A percentile compares a stretch with the other conserved stretches of the same genome.
Conservation (phyloP, 1,140 invertebrate genomes). For the Drosophila athabasca region DNA sequence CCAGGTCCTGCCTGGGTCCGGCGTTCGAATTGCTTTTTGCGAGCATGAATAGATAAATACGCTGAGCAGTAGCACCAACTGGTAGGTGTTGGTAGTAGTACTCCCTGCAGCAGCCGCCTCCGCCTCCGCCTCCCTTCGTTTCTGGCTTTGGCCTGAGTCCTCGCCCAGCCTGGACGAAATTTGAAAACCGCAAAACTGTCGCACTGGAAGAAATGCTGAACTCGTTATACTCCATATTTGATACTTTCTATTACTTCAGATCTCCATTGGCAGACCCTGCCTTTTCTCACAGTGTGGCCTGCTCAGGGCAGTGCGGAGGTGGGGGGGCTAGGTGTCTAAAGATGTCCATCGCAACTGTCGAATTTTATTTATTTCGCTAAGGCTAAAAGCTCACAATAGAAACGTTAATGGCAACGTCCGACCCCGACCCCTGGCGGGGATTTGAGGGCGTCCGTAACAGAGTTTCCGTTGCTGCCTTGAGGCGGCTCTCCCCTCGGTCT, state of each 20-base stretch:
- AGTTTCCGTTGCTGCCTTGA: conserved; percentile 75
- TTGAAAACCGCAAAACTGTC: conserved; percentile 74
- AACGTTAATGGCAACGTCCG: conserved; percentile 74
- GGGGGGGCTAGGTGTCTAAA: conserved; percentile 40
- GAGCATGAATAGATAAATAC: conserved; percentile 82
- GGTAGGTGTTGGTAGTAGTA: conserved; percentile 43
- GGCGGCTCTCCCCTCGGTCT: conserved; percentile 43
- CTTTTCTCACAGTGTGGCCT: conserved; percentile 30
- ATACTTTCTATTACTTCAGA: too few relatives aligned
- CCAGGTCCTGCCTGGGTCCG: conserved; percentile 9
- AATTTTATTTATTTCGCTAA: conserved; percentile 80
- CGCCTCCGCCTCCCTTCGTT: conserved; percentile 3
- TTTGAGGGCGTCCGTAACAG: conserved; percentile 65
- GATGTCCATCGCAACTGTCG: conserved; percentile 71
- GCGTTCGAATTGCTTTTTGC: conserved; percentile 71
- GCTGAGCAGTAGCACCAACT: conserved; percentile 50
- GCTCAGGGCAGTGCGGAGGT: conserved; percentile 6
- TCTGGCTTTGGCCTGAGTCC: conserved; percentile 12
- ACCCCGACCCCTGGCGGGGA: conserved; percentile 23
- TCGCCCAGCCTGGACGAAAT: conserved; percentile 54
- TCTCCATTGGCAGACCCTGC: background rate
- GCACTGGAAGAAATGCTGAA: conserved; percentile 20
- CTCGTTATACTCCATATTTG: too few relatives aligned
- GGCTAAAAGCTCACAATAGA: conserved; percentile 81
- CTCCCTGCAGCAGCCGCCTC: background rate